Percentiles rank a stretch among this genome's conserved stretches.
Evolutionary conservation across 2,888 invertebrate genomes (phyloP).

Genomic region (Philopedon plagiatum): DNA sequence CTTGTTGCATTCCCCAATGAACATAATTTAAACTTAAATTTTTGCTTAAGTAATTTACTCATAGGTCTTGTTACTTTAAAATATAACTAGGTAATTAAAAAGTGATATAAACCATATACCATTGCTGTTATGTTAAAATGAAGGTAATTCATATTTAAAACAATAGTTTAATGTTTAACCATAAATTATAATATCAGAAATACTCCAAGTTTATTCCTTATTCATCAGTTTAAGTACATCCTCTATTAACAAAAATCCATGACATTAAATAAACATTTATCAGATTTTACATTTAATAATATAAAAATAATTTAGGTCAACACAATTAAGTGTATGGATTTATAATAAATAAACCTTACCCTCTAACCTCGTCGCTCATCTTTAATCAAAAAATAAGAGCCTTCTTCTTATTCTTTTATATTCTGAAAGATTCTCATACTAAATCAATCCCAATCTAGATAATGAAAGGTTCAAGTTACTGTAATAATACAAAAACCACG

Average conservation of each 20-base stretch:
- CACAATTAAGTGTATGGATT: not conserved
- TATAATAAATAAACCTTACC: conserved; percentile 16
- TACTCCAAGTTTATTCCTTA: not conserved
- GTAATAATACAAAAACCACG: conserved; percentile 32
- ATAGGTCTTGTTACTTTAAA: too few species aligned
- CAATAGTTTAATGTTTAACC: too few species aligned
- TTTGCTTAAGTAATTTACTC: too few species aligned
- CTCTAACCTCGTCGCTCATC: conserved; percentile 18
- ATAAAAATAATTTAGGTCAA: conserved; percentile 7
- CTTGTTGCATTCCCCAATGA: too few species aligned
- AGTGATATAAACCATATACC: too few species aligned
- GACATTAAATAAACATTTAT: not conserved
- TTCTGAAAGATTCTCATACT: conserved; percentile 20
- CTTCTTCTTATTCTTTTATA: conserved; percentile 1
- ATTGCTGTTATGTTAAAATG: too few species aligned
- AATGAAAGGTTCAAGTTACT: conserved; percentile 43
- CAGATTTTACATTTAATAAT: not conserved
- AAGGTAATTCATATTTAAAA: too few species aligned
- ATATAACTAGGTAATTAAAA: too few species aligned
- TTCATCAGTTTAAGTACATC: not conserved
- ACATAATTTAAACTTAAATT: too few species aligned
- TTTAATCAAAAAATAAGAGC: conserved; percentile 7
- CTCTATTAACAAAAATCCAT: not conserved
- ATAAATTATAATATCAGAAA: not conserved
- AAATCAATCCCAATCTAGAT: conserved; percentile 33